Evolutionary conservation across 2,797 vertebrate genomes (phyloP), one percentile per base, ranked within the genome.

Genomic region (Triplophysa yarkandensis): DNA sequence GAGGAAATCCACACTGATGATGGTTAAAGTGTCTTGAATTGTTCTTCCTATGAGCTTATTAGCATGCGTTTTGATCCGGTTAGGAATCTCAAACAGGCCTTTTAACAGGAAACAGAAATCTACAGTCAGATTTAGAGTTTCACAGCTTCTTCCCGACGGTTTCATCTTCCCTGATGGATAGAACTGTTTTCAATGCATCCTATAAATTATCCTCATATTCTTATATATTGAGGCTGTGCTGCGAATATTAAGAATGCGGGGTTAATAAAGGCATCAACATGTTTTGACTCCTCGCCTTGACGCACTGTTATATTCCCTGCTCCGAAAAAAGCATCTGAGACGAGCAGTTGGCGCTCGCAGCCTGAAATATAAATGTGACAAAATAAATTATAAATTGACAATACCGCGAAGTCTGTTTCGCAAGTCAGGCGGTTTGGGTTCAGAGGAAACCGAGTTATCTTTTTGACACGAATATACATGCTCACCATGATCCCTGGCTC

Each of bases 371-470:
- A 82, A 82, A 88, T 84, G 71, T 70, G 81, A 68, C 68, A 63
- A 85, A 88, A 86, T 88, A 86, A 87, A 88, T 84, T 82, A 85
- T 83, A 71, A 86, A 82, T 77, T 52, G 58, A 87, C 83, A 80
- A 52, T 19, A 11, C 67, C 28, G 30, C 68, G 72, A 81, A 83
- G 60, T 77, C 76, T 62, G 32, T 68, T 79, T 80, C 32, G 52
- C 80, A 72, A 79, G 77, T 60, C 68, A 69, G 77, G 81, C 78
- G 66, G 82, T 85, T 80, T 87, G 81, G 84, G 83, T 85, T 85
- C 82, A 80, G 83, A 70, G 74, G 79, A 77, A 85, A 87, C 81
- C 54, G 62, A 85, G 86, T 85, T 85, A 89, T 89, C 86, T 85
- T 80, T 48, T 71, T 83, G 80, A 85, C 84, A 83, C 78, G 79